A percentile compares a stretch with the other conserved stretches of the same genome.
Conservation (phyloP, 2,888 invertebrate species). For the Zhengitettix transpicula region DNA sequence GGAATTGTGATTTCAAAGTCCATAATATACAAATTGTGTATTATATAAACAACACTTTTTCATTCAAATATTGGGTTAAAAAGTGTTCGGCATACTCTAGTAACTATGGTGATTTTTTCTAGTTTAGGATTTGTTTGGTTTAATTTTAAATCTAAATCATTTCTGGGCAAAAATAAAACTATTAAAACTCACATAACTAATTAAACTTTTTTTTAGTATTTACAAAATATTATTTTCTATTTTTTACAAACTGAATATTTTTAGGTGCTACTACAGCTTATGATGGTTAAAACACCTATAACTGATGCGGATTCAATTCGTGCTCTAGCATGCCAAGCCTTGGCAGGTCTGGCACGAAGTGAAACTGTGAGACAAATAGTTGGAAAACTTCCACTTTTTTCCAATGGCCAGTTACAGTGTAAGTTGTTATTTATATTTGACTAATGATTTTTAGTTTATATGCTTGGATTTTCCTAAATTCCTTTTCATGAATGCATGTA, state of each 20-base stretch:
- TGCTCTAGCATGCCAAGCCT: slow-evolving; percentile 80
- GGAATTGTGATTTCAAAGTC: no score
- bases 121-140: no score
- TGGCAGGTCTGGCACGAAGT: slow-evolving; percentile 85
- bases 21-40: no score
- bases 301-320: slow-evolving; percentile 93
- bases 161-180: no score
- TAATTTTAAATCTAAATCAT: no score
- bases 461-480: no score
- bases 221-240: not conserved
- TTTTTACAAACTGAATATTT: not conserved
- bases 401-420: slow-evolving; percentile 82
- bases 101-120: no score
- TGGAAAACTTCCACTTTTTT: slow-evolving; percentile 85
- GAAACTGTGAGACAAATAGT: slow-evolving; percentile 89
- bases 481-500: no score
- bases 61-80: no score
- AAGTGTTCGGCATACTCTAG: no score
- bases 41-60: no score
- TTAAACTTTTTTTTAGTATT: not conserved
- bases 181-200: no score
- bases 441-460: not conserved
- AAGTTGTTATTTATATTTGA: slow-evolving; percentile 17
- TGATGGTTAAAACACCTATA: slow-evolving; percentile 85
- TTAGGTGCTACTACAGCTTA: slow-evolving; percentile 65